These are phyloP conservation scores for Zosterops borbonicus DNA, from an alignment of 2,113 vertebrate species.

Conservation along the genomic window DNA sequence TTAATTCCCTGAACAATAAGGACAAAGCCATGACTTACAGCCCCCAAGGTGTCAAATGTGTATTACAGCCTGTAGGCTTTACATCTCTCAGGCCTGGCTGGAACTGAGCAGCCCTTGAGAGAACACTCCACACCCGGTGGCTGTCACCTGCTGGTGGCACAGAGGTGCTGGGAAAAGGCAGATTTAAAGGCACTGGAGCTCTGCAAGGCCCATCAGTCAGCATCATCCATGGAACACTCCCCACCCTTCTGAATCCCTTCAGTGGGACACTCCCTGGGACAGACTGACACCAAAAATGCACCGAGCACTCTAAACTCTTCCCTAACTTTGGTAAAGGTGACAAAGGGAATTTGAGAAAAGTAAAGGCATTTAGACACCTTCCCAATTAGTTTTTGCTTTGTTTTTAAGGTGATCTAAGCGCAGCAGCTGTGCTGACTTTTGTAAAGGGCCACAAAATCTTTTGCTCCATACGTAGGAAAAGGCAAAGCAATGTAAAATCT, in stretches of 20 bases:
- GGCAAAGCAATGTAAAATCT: background rate
- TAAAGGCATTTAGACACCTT: background rate
- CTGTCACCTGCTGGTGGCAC: background rate
- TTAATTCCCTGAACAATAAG: background rate
- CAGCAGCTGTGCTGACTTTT: background rate
- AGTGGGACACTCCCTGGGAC: background rate
- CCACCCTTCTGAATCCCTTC: background rate
- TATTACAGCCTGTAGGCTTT: background rate
- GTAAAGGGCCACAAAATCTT: background rate
- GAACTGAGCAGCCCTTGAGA: background rate
- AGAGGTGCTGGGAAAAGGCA: background rate
- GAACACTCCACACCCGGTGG: too few species aligned
- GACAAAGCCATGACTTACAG: background rate
- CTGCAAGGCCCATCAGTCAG: background rate
- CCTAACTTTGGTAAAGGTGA: background rate
- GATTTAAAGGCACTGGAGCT: background rate
- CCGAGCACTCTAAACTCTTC: background rate
- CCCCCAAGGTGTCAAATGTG: background rate
- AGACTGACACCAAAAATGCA: background rate
- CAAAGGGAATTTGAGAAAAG: background rate
- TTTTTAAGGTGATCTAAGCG: background rate
- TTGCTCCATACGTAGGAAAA: accelerated
- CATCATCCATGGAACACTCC: background rate
- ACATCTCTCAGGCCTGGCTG: background rate
- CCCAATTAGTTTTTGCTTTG: background rate